Percentiles rank a stretch among this genome's conserved stretches.
Evolutionary conservation across 2,888 invertebrate genomes (phyloP).

Genomic region (Leucophenga maculata): DNA sequence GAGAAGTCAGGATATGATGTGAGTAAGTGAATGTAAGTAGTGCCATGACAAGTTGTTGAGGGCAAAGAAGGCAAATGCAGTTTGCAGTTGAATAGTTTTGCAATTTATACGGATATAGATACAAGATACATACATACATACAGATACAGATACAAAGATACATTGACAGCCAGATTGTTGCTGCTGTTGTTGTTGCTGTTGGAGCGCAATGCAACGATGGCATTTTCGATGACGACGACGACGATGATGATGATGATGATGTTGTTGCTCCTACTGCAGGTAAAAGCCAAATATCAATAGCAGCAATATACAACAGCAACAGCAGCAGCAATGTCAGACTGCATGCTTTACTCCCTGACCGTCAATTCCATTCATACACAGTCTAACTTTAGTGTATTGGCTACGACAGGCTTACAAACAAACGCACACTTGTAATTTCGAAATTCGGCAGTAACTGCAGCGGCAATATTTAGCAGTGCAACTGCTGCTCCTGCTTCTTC

Average conservation of each 20-base stretch:
- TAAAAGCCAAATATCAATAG: slow-evolving; percentile 18
- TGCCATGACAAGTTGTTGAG: background rate
- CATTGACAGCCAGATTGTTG: slow-evolving; percentile 6
- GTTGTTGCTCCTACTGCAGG: slow-evolving; percentile 10
- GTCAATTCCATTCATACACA: background rate
- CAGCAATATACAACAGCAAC: slow-evolving; percentile 8
- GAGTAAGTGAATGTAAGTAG: too few species aligned
- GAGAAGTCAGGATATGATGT: too few species aligned
- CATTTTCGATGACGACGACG: slow-evolving; percentile 4
- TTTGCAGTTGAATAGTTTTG: too few species aligned
- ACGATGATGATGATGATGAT: slow-evolving; percentile 13
- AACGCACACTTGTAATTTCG: slow-evolving; percentile 20
- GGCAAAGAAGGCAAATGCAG: background rate
- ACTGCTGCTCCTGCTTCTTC: background rate
- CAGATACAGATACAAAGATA: background rate
- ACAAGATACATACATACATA: too few species aligned
- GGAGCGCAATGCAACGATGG: slow-evolving; percentile 48
- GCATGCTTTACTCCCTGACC: background rate
- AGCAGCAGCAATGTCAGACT: background rate
- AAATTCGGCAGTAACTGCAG: slow-evolving; percentile 10
- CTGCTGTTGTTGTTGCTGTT: background rate
- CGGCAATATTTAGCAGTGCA: background rate
- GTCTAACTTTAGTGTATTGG: background rate
- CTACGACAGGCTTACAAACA: slow-evolving; percentile 11
- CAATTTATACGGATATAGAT: too few species aligned